phyloP scores from a whole-genome alignment of 2,888 invertebrate genomes.

The Lasioglossum calceatum region DNA sequence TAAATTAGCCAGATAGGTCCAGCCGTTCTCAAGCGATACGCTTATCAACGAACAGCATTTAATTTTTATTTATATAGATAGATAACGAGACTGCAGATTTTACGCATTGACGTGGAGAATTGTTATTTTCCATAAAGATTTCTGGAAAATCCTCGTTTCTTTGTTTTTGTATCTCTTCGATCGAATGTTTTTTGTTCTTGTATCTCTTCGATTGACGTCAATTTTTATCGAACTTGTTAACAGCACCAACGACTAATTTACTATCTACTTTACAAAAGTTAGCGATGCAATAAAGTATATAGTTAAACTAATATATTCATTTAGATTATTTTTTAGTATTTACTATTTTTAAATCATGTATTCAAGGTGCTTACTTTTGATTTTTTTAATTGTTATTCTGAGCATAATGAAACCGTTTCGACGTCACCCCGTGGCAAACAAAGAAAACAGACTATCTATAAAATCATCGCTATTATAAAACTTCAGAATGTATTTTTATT shows the following conservation, averaged over 20 bases:
- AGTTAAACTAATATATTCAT: neutral
- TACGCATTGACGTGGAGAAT: neutral
- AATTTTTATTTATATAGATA: too few species aligned
- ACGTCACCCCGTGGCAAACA: neutral
- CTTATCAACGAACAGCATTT: too few species aligned
- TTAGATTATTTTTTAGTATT: neutral
- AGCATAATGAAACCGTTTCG: neutral
- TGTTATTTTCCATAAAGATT: neutral
- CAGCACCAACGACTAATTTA: neutral
- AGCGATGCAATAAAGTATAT: neutral
- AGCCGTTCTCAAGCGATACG: too few species aligned
- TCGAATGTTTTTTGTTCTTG: neutral
- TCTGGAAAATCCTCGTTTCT: neutral
- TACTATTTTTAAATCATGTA: neutral
- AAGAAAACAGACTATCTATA: neutral
- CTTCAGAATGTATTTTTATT: neutral
- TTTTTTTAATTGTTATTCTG: neutral
- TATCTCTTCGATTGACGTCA: neutral
- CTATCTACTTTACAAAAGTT: neutral
- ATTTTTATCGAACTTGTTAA: neutral
- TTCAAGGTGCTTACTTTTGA: neutral
- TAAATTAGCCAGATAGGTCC: too few species aligned
- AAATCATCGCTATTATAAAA: neutral
- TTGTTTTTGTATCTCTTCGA: neutral
- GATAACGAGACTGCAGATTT: neutral